Percentiles rank a stretch among this genome's conserved stretches.
Evolutionary conservation across 2,113 vertebrate genomes (phyloP).

Genomic region (Rissa tridactyla): DNA sequence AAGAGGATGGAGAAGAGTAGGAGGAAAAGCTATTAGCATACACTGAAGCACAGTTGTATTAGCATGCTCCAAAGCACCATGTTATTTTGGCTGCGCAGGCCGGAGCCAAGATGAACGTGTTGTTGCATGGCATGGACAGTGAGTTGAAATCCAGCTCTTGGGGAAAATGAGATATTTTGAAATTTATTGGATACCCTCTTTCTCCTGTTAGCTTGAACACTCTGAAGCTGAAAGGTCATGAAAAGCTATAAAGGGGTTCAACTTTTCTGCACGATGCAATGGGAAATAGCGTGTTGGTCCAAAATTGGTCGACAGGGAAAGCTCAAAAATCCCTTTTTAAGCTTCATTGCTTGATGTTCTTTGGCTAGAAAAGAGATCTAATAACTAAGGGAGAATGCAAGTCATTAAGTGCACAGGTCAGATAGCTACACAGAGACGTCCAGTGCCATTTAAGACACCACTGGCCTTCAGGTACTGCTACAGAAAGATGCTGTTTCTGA

Average conservation of each 20-base stretch:
- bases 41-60: neutral
- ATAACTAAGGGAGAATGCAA: neutral
- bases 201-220: neutral
- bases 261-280: neutral
- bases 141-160: neutral
- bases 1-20: constrained; percentile 1
- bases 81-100: neutral
- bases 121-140: neutral
- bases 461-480: neutral
- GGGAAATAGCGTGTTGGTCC: neutral
- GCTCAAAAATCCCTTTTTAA: neutral
- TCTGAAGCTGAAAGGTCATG: neutral
- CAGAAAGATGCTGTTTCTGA: neutral
- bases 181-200: neutral
- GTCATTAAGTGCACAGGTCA: neutral
- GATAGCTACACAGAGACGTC: neutral
- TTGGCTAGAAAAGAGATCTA: neutral
- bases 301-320: neutral
- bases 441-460: neutral
- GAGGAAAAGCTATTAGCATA: constrained; percentile 14
- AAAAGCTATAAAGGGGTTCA: neutral
- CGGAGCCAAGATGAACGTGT: neutral
- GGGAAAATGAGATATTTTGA: neutral
- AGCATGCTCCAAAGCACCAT: neutral
- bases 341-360: neutral